Percentiles rank a stretch among this genome's conserved stretches.
phyloP scores from a whole-genome alignment of 1,140 invertebrate species.

The Papilio helenus region DNA sequence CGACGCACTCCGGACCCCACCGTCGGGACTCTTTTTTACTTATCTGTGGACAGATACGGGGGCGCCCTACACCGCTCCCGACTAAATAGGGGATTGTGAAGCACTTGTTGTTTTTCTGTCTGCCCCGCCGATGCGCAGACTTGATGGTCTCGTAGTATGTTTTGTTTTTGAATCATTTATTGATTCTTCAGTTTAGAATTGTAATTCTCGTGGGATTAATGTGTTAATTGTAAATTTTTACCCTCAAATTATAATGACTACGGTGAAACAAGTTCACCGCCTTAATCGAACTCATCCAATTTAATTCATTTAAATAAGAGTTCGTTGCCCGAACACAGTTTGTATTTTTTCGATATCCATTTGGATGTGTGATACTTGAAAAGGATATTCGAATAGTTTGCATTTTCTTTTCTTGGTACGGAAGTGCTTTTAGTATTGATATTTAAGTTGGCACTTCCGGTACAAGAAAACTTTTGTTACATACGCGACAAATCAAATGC shows the following conservation, averaged over 20 bases:
- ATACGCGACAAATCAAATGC: background rate
- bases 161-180: conserved; percentile 4
- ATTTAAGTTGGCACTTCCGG: too few relatives aligned
- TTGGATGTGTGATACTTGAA: background rate
- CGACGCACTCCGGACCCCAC: conserved; percentile 53
- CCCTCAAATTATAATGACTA: background rate
- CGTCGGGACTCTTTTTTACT: conserved; percentile 45
- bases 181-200: too few relatives aligned
- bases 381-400: background rate
- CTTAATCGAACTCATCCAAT: background rate
- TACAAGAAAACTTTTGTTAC: background rate
- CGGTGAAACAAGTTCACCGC: background rate
- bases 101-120: conserved; percentile 24
- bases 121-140: conserved; percentile 4
- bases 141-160: background rate
- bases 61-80: background rate
- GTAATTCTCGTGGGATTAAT: background rate
- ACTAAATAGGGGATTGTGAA: conserved; percentile 23
- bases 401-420: background rate
- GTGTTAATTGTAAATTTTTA: background rate
- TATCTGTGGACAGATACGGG: conserved; percentile 32
- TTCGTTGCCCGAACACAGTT: background rate
- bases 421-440: background rate
- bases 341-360: background rate
- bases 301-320: conserved; percentile 7